Evolutionary conservation across 23 tunicate species (phyloP), one percentile per base, ranked within the genome.

Genomic region (Ciona savignyi): DNA sequence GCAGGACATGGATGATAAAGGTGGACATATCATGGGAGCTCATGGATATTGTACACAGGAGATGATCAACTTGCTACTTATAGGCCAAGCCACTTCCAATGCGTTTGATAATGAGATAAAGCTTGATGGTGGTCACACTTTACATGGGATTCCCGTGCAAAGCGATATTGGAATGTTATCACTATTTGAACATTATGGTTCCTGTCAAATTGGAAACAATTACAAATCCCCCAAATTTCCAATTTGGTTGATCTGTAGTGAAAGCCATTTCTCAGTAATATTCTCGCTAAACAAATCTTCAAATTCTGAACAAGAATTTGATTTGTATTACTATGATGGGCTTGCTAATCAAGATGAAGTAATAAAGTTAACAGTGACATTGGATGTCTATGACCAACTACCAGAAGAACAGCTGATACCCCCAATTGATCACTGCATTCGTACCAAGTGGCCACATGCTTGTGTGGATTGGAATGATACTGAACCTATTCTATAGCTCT

Each of bases 241-340:
- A 4, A 91, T 91, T 51, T 91, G 97, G 97, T 28, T 91, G 1
- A 61, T 91, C 22, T 84, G 90, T 70, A 91, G 89, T 67, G 97
- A 91, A 68, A 84, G 86, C 66, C 90, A 84, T 66, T 91, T 84
- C 66, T 78, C 86, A 32, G 86, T 91, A 24, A 65, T 91, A 30
- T 91, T 91, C 75, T 75, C 77, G 0, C 33, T 91, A 3, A 81
- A 35, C 29, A 32, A 21, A 30, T 65, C 61, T 9, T 35, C 22
- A 9, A 24, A 24, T 24, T 27, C 11, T 6, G n/a, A n/a, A n/a
- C 24, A 28, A 0, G 0, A 42, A 9, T 84, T 91, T 76, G 86
- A 80, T 63, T 60, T 91, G n/a, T 76, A 79, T 60, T 91, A 91
- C 51, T 84, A 91, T 69, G 97, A 84, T 80, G 97, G 97, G 9